These are phyloP conservation scores for Aethes cnicana DNA, from an alignment of 2,888 invertebrate species.

Conservation along the genomic window DNA sequence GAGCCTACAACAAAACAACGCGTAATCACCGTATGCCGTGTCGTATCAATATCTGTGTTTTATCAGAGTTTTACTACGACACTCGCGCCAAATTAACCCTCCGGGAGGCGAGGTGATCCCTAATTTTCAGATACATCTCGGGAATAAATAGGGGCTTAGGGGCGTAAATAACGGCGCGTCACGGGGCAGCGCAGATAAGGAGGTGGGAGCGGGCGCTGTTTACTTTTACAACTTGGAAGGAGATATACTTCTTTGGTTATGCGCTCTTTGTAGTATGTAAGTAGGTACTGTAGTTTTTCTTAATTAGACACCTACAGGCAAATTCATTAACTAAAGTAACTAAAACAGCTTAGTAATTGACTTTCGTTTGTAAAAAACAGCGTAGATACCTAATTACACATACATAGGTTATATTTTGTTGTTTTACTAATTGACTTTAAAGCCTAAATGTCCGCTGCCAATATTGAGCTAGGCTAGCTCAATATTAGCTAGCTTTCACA, in stretches of 20 bases:
- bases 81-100: slow-evolving; percentile 72
- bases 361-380: too few species aligned
- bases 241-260: slow-evolving; percentile 3
- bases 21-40: slow-evolving; percentile 53
- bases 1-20: slow-evolving; percentile 37
- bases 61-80: slow-evolving; percentile 46
- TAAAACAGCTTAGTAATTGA: too few species aligned
- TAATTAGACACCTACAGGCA: too few species aligned
- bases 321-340: too few species aligned
- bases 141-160: slow-evolving; percentile 81
- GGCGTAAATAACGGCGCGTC: slow-evolving; percentile 80
- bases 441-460: too few species aligned
- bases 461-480: too few species aligned
- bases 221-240: slow-evolving; percentile 20
- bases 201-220: slow-evolving; percentile 39
- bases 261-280: too few species aligned
- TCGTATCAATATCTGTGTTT: slow-evolving; percentile 50
- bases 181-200: slow-evolving; percentile 71
- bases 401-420: too few species aligned
- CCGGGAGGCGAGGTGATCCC: slow-evolving; percentile 72
- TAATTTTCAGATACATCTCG: slow-evolving; percentile 82
- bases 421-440: too few species aligned
- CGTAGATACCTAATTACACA: too few species aligned
- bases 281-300: too few species aligned
- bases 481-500: too few species aligned